These are phyloP conservation scores for Pterostichus niger DNA, from an alignment of 2,888 invertebrate species.

Conservation along the genomic window DNA sequence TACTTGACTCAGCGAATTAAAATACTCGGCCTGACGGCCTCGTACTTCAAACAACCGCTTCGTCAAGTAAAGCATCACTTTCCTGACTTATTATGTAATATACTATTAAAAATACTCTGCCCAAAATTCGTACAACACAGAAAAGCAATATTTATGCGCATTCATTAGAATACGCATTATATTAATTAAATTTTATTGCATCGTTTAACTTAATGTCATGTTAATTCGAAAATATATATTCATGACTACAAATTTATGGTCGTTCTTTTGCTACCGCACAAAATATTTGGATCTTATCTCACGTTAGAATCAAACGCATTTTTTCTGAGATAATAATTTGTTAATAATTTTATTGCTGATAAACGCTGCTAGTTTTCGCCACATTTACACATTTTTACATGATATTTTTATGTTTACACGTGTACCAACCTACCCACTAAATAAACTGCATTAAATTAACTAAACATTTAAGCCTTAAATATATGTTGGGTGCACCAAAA, in stretches of 20 bases:
- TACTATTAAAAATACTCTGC: constrained; percentile 16
- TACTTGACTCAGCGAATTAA: too few relatives aligned
- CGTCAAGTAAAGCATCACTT: too few relatives aligned
- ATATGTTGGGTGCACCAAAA: too few relatives aligned
- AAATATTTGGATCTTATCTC: constrained; percentile 60
- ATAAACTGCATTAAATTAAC: too few relatives aligned
- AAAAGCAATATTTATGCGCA: constrained; percentile 62
- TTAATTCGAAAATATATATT: constrained; percentile 64
- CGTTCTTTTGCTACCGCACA: constrained; percentile 57
- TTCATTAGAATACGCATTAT: constrained; percentile 65
- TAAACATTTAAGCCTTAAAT: too few relatives aligned
- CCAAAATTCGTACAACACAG: constrained; percentile 26
- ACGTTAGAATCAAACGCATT: constrained; percentile 47
- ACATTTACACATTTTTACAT: constrained; percentile 29
- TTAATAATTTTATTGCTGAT: constrained; percentile 50
- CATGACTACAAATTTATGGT: constrained; percentile 61
- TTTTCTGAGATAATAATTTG: constrained; percentile 54
- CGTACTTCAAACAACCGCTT: too few relatives aligned
- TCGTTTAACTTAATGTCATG: constrained; percentile 64
- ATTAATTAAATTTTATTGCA: constrained; percentile 66
- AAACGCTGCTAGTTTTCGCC: constrained; percentile 22
- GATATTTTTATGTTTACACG: neutral
- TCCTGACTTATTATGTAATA: too few relatives aligned
- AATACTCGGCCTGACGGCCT: too few relatives aligned
- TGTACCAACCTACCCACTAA: too few relatives aligned